Percentiles rank a stretch among this genome's conserved stretches.
These are phyloP conservation scores for Actinia equina DNA, from an alignment of 64 coral and sea anemone species.

Conservation along the genomic window DNA sequence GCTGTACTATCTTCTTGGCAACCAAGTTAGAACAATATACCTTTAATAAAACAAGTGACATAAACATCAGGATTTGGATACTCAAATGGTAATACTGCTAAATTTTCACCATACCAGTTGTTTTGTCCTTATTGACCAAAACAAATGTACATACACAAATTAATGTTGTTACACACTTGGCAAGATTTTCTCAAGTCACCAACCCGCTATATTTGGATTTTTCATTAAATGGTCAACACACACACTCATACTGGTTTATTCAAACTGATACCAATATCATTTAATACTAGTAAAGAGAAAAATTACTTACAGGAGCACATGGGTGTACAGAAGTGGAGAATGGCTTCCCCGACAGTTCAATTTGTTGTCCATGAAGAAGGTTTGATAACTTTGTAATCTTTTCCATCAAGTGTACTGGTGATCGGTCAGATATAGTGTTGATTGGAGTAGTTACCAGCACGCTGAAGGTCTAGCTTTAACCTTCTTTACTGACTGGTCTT, in stretches of 20 bases:
- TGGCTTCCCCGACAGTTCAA: slow-evolving; percentile 68
- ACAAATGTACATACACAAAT: too few relatives aligned
- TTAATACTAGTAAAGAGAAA: neutral
- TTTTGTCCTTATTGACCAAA: too few relatives aligned
- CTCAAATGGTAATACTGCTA: too few relatives aligned
- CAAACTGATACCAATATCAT: neutral
- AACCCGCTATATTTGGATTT: too few relatives aligned
- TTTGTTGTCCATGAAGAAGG: slow-evolving; percentile 60
- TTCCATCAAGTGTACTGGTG: slow-evolving; percentile 79
- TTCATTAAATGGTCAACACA: too few relatives aligned
- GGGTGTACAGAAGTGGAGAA: slow-evolving; percentile 62
- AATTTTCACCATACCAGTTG: too few relatives aligned
- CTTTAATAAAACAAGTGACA: slow-evolving; percentile 25
- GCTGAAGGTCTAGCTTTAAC: slow-evolving; percentile 88
- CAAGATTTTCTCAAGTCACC: too few relatives aligned
- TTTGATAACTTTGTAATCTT: slow-evolving; percentile 81
- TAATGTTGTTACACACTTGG: too few relatives aligned
- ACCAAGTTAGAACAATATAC: slow-evolving; percentile 81
- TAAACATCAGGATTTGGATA: too few relatives aligned
- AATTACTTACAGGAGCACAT: slow-evolving; percentile 54
- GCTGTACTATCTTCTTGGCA: slow-evolving; percentile 84
- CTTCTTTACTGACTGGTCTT: slow-evolving; percentile 62
- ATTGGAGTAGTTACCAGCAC: slow-evolving; percentile 90
- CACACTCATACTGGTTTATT: too few relatives aligned
- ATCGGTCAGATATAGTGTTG: slow-evolving; percentile 94